These are phyloP conservation scores for Macropus fuliginosus DNA, from an alignment of 2,797 vertebrate species.

Conservation along the genomic window DNA sequence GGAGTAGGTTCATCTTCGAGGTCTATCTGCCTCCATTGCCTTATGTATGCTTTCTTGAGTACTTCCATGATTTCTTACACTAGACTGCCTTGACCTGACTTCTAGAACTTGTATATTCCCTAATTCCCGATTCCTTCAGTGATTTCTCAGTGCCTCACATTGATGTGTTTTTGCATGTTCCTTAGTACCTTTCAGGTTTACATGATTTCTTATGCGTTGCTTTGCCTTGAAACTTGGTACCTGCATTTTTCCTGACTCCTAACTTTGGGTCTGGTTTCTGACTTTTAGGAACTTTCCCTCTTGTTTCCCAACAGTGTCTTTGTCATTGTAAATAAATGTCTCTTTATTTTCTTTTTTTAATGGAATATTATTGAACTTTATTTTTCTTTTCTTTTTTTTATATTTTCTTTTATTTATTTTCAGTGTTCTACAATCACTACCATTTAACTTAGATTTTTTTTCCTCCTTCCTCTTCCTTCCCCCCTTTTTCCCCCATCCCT, in stretches of 20 bases:
- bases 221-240: background rate
- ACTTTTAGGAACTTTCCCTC: background rate
- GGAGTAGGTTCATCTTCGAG: background rate
- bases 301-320: background rate
- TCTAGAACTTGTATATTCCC: background rate
- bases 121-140: background rate
- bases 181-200: background rate
- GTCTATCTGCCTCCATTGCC: background rate
- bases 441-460: too few species aligned
- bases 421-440: too few species aligned
- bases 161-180: background rate
- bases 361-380: too few species aligned
- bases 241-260: background rate
- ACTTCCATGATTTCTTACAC: background rate
- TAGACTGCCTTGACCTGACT: background rate
- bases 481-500: too few species aligned
- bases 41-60: background rate
- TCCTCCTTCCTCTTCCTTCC: too few species aligned
- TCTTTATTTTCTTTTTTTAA: fast-evolving
- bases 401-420: too few species aligned
- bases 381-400: too few species aligned
- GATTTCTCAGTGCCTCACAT: background rate
- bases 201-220: background rate
- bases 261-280: background rate
- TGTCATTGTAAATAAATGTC: background rate